Conservation (phyloP, 1,140 invertebrate species). For the Drosophila leontia region DNA sequence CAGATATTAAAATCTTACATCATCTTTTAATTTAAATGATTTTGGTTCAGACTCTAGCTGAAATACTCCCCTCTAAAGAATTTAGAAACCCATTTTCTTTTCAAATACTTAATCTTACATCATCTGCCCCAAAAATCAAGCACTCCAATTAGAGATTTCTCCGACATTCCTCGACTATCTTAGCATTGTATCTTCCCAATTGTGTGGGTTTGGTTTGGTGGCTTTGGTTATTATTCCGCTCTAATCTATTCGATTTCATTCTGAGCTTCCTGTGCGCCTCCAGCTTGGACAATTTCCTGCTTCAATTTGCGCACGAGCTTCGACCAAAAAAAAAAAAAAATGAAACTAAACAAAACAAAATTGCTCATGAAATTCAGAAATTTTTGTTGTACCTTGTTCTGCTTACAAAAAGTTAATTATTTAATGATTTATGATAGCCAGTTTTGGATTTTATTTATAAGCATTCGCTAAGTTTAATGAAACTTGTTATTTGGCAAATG, state of each 20-base stretch:
- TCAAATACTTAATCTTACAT: constrained; percentile 22
- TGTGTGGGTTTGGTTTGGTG: constrained; percentile 49
- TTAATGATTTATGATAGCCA: constrained; percentile 80
- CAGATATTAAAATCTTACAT: constrained; percentile 8
- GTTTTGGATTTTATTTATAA: constrained; percentile 71
- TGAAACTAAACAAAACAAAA: constrained; percentile 9
- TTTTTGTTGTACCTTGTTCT: constrained; percentile 35
- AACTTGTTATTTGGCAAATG: constrained; percentile 73
- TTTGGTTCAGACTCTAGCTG: background rate
- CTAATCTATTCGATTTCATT: constrained; percentile 26
- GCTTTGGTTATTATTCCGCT: constrained; percentile 18
- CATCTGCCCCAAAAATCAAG: constrained; percentile 5
- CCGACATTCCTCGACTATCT: constrained; percentile 25
- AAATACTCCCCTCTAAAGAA: background rate
- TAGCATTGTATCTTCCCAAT: constrained; percentile 34
- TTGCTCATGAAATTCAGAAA: constrained; percentile 38
- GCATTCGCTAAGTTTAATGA: constrained; percentile 76
- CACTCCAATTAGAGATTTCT: constrained; percentile 21
- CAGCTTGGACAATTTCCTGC: constrained; percentile 67
- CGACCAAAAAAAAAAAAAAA: background rate
- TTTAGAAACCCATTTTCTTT: background rate
- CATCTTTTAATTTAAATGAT: background rate
- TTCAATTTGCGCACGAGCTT: constrained; percentile 57
- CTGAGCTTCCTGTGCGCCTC: constrained; percentile 62
- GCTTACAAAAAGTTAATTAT: constrained; percentile 79